These are phyloP conservation scores for Tauraco erythrolophus DNA, from an alignment of 2,113 vertebrate genomes.

Conservation along the genomic window DNA sequence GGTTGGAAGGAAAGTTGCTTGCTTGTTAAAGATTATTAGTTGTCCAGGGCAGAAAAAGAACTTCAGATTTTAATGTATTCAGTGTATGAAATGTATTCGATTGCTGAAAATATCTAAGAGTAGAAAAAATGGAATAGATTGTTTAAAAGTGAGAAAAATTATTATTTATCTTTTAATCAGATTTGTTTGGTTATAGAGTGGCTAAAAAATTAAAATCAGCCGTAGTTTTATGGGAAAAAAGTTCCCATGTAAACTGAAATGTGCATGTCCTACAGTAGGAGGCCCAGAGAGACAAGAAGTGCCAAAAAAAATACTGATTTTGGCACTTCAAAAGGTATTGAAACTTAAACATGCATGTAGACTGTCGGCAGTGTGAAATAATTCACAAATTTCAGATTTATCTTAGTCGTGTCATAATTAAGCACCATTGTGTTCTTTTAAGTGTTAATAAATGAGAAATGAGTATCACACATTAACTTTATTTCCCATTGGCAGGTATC, in stretches of 20 bases:
- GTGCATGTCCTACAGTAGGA: background rate
- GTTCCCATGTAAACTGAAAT: background rate
- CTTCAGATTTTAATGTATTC: background rate
- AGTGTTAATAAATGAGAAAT: background rate
- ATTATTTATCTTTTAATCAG: background rate
- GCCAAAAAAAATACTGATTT: background rate
- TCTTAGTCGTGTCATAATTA: background rate
- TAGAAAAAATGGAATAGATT: background rate
- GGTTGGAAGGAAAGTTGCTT: background rate
- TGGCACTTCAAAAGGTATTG: background rate
- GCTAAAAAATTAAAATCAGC: background rate
- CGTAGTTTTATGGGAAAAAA: background rate
- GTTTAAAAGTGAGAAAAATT: background rate
- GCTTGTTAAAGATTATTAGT: background rate
- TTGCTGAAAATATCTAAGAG: background rate
- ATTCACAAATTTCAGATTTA: background rate
- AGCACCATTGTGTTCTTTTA: background rate
- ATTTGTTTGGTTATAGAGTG: background rate
- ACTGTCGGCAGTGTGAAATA: background rate
- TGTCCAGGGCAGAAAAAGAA: background rate
- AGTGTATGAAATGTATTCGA: background rate
- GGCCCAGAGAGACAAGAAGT: background rate
- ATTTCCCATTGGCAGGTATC: background rate
- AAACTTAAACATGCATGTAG: background rate
- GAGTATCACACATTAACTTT: background rate